Conservation (phyloP, 92 coral and sea anemone species). For the Siderastrea radians region DNA sequence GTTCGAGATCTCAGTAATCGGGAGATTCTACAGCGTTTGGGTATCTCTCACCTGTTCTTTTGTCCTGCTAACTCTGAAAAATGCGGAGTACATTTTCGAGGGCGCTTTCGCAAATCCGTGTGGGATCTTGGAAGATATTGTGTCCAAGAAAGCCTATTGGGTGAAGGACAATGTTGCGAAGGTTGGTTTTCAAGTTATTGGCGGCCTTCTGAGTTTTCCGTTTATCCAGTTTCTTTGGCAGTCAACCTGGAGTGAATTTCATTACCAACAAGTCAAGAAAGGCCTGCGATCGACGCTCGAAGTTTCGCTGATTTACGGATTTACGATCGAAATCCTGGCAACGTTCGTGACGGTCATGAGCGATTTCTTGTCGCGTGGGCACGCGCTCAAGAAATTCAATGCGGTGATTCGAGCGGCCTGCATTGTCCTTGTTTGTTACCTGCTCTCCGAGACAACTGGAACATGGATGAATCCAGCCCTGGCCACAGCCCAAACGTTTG, state of each 20-base stretch:
- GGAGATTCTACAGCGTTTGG: slow-evolving; percentile 80
- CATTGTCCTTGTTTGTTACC: slow-evolving; percentile 70
- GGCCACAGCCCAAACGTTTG: slow-evolving; percentile 92
- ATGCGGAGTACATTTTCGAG: slow-evolving; percentile 76
- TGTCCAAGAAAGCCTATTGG: slow-evolving; percentile 64
- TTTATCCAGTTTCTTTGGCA: slow-evolving; percentile 84
- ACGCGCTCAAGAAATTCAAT: slow-evolving; percentile 52
- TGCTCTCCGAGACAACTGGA: slow-evolving; percentile 89
- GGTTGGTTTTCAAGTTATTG: slow-evolving; percentile 74
- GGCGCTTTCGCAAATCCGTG: slow-evolving; percentile 90
- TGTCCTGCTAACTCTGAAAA: slow-evolving; percentile 73
- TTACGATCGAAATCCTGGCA: slow-evolving; percentile 80
- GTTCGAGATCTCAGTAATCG: slow-evolving; percentile 89
- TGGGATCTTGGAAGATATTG: slow-evolving; percentile 78
- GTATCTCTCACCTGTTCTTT: slow-evolving; percentile 79
- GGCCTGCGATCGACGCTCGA: slow-evolving; percentile 86
- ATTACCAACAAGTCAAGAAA: slow-evolving; percentile 73
- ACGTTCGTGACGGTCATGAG: slow-evolving; percentile 78
- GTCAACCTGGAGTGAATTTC: slow-evolving; percentile 78
- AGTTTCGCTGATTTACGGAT: slow-evolving; percentile 78
- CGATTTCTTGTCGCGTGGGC: slow-evolving; percentile 82
- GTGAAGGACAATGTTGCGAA: slow-evolving; percentile 64
- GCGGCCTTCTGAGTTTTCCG: slow-evolving; percentile 88
- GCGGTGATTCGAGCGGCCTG: slow-evolving; percentile 74
- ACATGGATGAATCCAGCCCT: slow-evolving; percentile 97